Conservation (phyloP, 2,797 vertebrate species). For the Scolopax bukidnonensis region DNA sequence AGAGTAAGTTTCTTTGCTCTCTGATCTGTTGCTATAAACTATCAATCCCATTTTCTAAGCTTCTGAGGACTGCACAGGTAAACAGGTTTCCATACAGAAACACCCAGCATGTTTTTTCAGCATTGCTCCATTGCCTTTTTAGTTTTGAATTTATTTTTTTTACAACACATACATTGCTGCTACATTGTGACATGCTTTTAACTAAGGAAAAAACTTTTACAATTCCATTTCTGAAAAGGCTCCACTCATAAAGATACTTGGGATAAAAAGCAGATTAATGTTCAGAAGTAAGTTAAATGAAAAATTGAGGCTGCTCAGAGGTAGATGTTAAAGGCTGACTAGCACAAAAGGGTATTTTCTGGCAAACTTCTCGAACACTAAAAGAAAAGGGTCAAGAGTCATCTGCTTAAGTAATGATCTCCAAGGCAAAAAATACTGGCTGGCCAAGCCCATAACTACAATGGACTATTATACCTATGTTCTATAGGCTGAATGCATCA, state of each 20-base stretch:
- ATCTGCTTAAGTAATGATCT: conserved; percentile 71
- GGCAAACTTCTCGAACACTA: conserved; percentile 69
- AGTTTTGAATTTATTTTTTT: neutral
- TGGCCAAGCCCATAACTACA: conserved; percentile 41
- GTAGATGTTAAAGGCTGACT: conserved; percentile 55
- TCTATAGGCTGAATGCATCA: conserved; percentile 63
- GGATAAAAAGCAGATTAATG: conserved; percentile 70
- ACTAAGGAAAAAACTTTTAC: conserved; percentile 39
- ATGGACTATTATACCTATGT: conserved; percentile 54
- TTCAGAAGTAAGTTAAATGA: conserved; percentile 67
- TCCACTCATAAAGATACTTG: conserved; percentile 60
- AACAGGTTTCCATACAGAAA: neutral
- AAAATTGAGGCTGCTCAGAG: conserved; percentile 52
- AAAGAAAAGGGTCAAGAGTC: conserved; percentile 74
- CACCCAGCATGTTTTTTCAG: neutral
- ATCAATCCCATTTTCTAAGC: neutral
- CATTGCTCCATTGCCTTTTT: neutral
- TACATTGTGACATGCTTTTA: conserved; percentile 52
- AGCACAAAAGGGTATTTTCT: conserved; percentile 68
- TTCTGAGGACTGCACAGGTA: neutral
- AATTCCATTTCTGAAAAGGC: conserved; percentile 34
- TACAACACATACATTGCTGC: neutral
- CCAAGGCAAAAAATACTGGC: conserved; percentile 63
- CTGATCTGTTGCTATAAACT: neutral
- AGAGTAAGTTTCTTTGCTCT: neutral